Evolutionary conservation across 2,888 invertebrate species (phyloP).

Genomic region (Sphaeridia pumilis): DNA sequence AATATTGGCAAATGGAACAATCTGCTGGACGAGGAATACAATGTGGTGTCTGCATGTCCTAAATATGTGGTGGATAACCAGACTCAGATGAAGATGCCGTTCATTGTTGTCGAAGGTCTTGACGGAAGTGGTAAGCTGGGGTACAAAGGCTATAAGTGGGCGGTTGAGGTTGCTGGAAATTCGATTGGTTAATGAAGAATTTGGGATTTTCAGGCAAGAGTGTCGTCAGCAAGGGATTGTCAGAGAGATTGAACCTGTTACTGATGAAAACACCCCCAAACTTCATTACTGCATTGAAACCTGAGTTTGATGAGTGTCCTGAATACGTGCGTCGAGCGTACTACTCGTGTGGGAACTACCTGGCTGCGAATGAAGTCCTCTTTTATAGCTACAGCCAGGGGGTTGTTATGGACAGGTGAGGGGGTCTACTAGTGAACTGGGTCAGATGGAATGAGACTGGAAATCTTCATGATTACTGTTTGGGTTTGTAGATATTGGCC

Average conservation of each 20-base stretch:
- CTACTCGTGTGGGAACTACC: slow-evolving; percentile 44
- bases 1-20: slow-evolving; percentile 26
- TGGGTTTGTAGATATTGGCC: slow-evolving; percentile 43
- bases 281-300: slow-evolving; percentile 38
- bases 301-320: slow-evolving; percentile 39
- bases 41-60: slow-evolving; percentile 13
- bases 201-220: slow-evolving; percentile 43
- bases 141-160: too few species aligned
- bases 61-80: slow-evolving; percentile 20
- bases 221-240: slow-evolving; percentile 39
- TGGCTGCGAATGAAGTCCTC: slow-evolving; percentile 41
- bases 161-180: too few species aligned
- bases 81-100: slow-evolving; percentile 38
- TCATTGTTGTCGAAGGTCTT: slow-evolving; percentile 44
- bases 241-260: slow-evolving; percentile 38
- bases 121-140: slow-evolving; percentile 42
- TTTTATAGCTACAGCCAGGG: slow-evolving; percentile 38
- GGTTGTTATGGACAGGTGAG: slow-evolving; percentile 43
- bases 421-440: not conserved
- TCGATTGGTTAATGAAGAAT: not conserved
- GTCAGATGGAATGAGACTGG: too few species aligned
- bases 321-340: slow-evolving; percentile 40
- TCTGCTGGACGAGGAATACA: slow-evolving; percentile 23
- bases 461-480: too few species aligned
- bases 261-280: slow-evolving; percentile 42